Base-by-base conservation (phyloP, 1,140 invertebrate genomes). In the Pararge aegeria region DNA sequence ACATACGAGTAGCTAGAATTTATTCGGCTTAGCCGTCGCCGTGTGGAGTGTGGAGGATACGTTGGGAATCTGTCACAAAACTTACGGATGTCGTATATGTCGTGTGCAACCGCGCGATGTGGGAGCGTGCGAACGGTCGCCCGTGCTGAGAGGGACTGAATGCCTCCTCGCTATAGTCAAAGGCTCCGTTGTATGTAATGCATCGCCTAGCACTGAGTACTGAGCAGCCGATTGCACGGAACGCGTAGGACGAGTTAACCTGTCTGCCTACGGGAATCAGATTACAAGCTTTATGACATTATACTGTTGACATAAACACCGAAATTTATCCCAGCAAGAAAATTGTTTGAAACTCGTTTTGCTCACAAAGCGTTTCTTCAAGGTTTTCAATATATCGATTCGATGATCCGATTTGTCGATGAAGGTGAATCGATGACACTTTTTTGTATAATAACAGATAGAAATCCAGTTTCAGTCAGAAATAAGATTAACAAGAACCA, bases 61-160 rank as follows among this genome's bases (percentile, higher is more conserved):
- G 60, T 34, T 68, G 51, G 64, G 66, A 65, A 62, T 66, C 65
- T 73, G 66, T 70, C 75, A 78, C 70, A 70, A 74, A 75, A 78
- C 72, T 78, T 78, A 78, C 75, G 64, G 64, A 21, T 64, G 55
- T 51, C 55, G 61, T n/a, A n/a, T 49, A 27, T 64, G 55, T 51
- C 55, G 61, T 49, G 29, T 38, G 63, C 55, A 54, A 68, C 60
- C 69, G 69, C 66, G 62, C 62, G 19, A 24, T 53, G 52, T 55
- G 48, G 58, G 61, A 69, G 66, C 73, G 73, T 72, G 62, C 72
- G 62, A 56, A 48, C 70, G 57, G 51, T 52, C 64, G 72, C 69
- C 48, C 66, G 72, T 55, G 42, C 66, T 49, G 53, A 29, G 55
- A 70, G 54, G 61, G 70, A 77, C 75, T 77, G 68, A 60, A 34